Base-by-base conservation (phyloP, 2,888 invertebrate species). In the Griposia aprilina region DNA sequence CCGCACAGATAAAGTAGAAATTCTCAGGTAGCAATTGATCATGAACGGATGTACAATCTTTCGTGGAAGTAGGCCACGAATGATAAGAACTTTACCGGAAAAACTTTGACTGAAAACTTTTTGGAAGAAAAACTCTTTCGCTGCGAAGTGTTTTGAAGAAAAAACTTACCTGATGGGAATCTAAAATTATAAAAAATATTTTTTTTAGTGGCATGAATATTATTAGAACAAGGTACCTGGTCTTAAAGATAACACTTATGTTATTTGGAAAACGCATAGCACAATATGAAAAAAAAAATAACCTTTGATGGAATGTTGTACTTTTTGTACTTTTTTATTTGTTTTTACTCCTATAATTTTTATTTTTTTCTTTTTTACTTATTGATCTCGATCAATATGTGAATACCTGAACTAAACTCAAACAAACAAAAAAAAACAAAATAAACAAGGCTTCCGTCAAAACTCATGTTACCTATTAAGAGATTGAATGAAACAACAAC, bases 11-110 rank as follows among this genome's bases (percentile, higher is more conserved):
- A 57, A 57, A 72, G 11, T 8, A 10, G 0, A 36, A 81, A 65
- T 6, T 59, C 45, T 59, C 17, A 59, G 57, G 57, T 52, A 59
- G 30, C 17, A 65, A 52, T 66, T 52, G n/a, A 36, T 63, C 45
- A 45, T 60, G 17, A 74, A 50, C 7, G 55, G 20, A 52, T 52
- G 59, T 66, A 74, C 26, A 66, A 81, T 74, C 52, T 81, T 52
- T 23, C 52, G 1, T 4, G 50, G 57, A 57, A 80, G 23, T 7
- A 23, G 17, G 57, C 45, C 57, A 75, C 57, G 2, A 62, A 48
- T 59, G 80, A 80, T 82, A 80, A 75, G 67, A 80, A 80, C 30
- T 82, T 82, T 23, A 17, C n/a, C 45, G 30, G 11, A 60, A 80
- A 57, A 75, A 63, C 41, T 82, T 80, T 23, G 20, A 52, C 50